Evolutionary conservation across 2,797 vertebrate genomes (phyloP), one percentile per base, ranked within the genome.

Genomic region (Neosilurus mollespiculum): DNA sequence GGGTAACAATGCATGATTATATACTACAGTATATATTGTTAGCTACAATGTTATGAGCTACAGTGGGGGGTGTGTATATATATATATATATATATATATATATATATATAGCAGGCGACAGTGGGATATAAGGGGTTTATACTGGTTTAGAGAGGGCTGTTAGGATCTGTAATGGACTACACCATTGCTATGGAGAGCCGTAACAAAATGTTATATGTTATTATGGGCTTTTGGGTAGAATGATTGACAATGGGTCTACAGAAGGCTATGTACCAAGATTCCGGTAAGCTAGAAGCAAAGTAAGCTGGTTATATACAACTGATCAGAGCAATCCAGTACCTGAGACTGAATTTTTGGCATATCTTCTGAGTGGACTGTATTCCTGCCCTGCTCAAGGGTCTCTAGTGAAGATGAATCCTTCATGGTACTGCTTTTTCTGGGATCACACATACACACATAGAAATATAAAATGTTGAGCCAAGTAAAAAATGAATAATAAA

Each of bases 331-430:
- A 53, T 69, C 3, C n/a, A 20, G 51, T 92, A 95, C 94, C 93
- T 94, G 93, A 88, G 91, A 89, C 90, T 87, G 88, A 61, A 59
- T 66, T 64, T 78, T 86, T 58, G 95, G 93, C 84, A 96, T 94
- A 73, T 99, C 97, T 73, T 96, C 95, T 0, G 97, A 99, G 88
- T 93, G 96, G 67, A 97, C 92, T 54, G 91, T 93, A 80, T 94
- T 94, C 20, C 93, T 93, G 83, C 91, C 92, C 78, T 89, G 94
- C 81, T 95, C 95, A 86, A 94, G 94, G 80, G 93, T 92, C 0
- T 96, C 96, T 92, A 96, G 96, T 0, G 96, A 97, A 58, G 95
- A 93, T 26, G 96, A 98, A 65, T 96, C 96, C 87, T 90, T 94
- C 12, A 93, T 92, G 88, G 85, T 80, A 86, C 83, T 91, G 87